phyloP scores from a whole-genome alignment of 2,113 vertebrate species.

The Tinamus guttatus region DNA sequence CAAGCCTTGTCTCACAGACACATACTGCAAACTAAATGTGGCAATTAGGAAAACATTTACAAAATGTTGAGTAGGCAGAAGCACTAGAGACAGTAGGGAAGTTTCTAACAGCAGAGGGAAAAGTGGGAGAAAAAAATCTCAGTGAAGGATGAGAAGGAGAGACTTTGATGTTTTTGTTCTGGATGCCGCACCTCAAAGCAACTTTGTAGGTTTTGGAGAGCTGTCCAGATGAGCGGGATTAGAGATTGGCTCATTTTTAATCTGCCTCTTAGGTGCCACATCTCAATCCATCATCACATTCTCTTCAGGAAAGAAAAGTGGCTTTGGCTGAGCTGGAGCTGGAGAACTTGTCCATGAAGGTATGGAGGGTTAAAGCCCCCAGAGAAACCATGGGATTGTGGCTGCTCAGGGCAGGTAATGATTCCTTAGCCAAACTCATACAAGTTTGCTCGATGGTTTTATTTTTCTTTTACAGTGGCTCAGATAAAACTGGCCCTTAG shows the following conservation, averaged over 20 bases:
- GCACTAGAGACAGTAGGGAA: background rate
- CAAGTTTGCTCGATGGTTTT: background rate
- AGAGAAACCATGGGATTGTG: accelerated
- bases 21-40: background rate
- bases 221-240: background rate
- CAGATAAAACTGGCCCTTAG: background rate
- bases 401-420: background rate
- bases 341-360: background rate
- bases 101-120: background rate
- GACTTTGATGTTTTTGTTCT: background rate
- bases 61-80: background rate
- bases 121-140: background rate
- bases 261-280: background rate
- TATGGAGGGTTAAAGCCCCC: background rate
- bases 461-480: background rate
- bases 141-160: background rate
- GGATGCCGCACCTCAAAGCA: background rate
- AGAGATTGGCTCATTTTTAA: background rate
- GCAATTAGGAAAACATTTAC: background rate
- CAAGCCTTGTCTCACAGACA: background rate
- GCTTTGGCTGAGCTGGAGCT: background rate
- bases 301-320: background rate
- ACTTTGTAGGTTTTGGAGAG: background rate
- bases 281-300: background rate
- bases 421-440: background rate